Evolutionary conservation across 2,888 invertebrate genomes (phyloP), one percentile per base, ranked within the genome.

Genomic region (Drepana falcataria): DNA sequence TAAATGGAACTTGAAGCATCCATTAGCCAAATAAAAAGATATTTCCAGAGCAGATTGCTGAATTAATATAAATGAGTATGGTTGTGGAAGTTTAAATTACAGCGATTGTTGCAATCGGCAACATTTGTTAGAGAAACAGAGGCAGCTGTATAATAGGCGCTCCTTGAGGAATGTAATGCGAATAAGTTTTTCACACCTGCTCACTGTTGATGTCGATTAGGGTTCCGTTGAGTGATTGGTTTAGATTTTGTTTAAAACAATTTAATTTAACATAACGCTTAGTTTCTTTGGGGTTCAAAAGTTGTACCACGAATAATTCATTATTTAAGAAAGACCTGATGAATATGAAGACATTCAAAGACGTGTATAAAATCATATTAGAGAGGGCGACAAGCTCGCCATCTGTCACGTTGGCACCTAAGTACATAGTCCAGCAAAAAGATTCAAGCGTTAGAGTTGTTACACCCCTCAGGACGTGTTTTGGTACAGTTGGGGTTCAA

Each of bases 161-260:
- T 73, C 59, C 58, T 67, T 68, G 63, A 66, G 65, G 67, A 72
- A 74, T 76, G 79, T 80, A 79, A 82, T 75, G 71, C 59, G 71
- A 75, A 73, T 70, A 79, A 81, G 77, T 78, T 78, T 71, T 64
- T 69, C 65, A 66, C 84, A 84, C 83, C 84, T 84, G 84, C 78
- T 76, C 69, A 64, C 75, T 71, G 62, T 66, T 77, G 74, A 77
- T 73, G 71, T 65, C 64, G 58, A 62, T 69, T 63, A 64, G 63
- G 64, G 65, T 65, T 68, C 57, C 61, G 59, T 54, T 51, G 53
- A 33, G 51, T 49, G 51, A 33, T 47, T 47, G n/a, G 48, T 21
- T 35, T 41, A 40, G 47, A 37, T 21, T 21, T 44, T 44, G 44
- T 48, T 48, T 49, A 40, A 47, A 47, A 47, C n/a, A 34, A 49